Base-by-base conservation (phyloP, 2,113 vertebrate species). In the Gnathonemus longibarbis region DNA sequence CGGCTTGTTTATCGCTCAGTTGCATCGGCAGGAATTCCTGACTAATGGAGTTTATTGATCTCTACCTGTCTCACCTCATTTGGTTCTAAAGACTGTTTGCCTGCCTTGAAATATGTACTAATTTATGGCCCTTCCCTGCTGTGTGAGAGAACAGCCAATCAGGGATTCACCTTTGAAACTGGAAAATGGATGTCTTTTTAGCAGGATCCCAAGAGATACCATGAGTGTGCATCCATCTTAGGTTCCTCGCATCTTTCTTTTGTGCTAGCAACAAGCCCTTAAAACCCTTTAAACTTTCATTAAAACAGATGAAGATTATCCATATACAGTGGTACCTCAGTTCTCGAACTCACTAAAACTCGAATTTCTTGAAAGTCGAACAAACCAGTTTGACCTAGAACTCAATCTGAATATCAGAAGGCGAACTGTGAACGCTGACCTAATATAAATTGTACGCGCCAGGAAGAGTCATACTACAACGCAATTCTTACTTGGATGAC, bases 11-110 rank as follows among this genome's bases (percentile, higher is more conserved):
- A 39, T 86, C n/a, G 56, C 52, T 45, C 35, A 13, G 53, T 89
- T 84, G 89, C 84, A 48, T 85, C 48, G 56, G 52, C 5, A 50
- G 88, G 31, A 10, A 11, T 87, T 49, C 77, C 56, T 31, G 70
- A n/a, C 90, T 90, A 92, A 92, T 90, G 90, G 90, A 89, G 58
- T 70, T 53, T 84, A 91, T 89, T 85, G 89, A 92, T 86, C 90
- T 89, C 31, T 3, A 84, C 46, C 27, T 87, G 87, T 74, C 84
- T 24, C 46, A 66, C 77, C n/a, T 90, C 42, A 87, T 91, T 45
- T 89, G 84, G 56, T 84, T 56, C 89, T 74, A 53, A 84, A 66
- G 52, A 21, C 84, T 46, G 87, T 21, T 90, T 2, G 31, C 31
- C 49, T 39, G 48, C 27, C 17, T 56, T 53, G 31, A 35, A 56